phyloP scores from a whole-genome alignment of 2,888 invertebrate species.

The Aporophyla lueneburgensis region DNA sequence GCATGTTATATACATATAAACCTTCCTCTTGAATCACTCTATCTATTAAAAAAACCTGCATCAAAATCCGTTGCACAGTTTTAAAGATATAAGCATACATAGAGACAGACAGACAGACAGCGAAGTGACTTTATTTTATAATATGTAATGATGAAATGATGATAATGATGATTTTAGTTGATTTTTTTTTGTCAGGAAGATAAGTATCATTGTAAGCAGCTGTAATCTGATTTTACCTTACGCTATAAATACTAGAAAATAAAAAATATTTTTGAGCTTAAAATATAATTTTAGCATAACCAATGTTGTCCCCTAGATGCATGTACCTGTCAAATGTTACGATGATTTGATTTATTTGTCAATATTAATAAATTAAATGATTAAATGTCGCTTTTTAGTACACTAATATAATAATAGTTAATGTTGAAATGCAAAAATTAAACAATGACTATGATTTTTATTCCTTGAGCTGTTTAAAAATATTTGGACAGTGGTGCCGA shows the following conservation, averaged over 20 bases:
- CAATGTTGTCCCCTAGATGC: background rate
- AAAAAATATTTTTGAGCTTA: background rate
- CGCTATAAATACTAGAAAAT: background rate
- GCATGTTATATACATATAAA: too few relatives aligned
- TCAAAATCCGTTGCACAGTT: too few relatives aligned
- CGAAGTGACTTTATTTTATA: too few relatives aligned
- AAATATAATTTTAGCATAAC: background rate
- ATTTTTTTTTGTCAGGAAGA: too few relatives aligned
- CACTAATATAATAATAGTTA: background rate
- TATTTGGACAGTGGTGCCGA: too few relatives aligned
- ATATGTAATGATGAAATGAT: too few relatives aligned
- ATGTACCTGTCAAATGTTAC: background rate
- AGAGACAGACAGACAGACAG: too few relatives aligned
- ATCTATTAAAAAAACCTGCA: too few relatives aligned
- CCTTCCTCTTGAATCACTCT: too few relatives aligned
- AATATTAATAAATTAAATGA: background rate
- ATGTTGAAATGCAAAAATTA: background rate
- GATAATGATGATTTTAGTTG: too few relatives aligned
- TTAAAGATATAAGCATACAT: too few relatives aligned
- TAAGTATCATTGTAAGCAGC: background rate
- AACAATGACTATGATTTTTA: background rate
- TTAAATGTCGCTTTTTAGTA: background rate
- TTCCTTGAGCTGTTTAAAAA: too few relatives aligned
- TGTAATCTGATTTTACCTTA: background rate
- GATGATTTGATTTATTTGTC: background rate